phyloP scores from a whole-genome alignment of 2,113 vertebrate species.

The Steatornis caripensis region DNA sequence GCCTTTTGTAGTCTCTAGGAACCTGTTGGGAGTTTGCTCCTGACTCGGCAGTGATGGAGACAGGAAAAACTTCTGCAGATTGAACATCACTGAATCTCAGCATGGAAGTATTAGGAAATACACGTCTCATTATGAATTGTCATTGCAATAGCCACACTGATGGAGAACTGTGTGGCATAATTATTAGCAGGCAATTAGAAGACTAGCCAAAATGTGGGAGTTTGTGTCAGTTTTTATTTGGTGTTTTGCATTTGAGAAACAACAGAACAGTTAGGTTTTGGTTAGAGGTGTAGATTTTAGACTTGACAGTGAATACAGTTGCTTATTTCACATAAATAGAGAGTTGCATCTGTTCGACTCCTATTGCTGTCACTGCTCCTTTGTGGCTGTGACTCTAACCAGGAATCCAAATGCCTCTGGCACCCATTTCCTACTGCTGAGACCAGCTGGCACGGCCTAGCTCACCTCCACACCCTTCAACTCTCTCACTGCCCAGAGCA shows the following conservation, averaged over 20 bases:
- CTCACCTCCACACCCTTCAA: not conserved
- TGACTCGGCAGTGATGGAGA: not conserved
- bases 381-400: not conserved
- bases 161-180: not conserved
- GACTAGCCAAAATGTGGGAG: fast-evolving
- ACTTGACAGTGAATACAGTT: not conserved
- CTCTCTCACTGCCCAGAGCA: not conserved
- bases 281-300: not conserved
- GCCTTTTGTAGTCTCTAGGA: not conserved
- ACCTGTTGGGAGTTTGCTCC: not conserved
- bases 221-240: not conserved
- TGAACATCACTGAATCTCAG: fast-evolving
- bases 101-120: not conserved
- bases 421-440: not conserved
- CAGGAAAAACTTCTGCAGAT: not conserved
- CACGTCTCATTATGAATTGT: not conserved
- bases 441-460: not conserved
- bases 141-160: not conserved
- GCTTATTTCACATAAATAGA: not conserved
- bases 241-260: not conserved
- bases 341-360: not conserved
- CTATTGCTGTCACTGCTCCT: not conserved
- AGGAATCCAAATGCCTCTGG: not conserved
- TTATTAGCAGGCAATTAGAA: not conserved
- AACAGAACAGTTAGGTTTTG: not conserved